Base-by-base conservation (phyloP, 2,797 vertebrate genomes). In the Chaenodraco wilsoni region DNA sequence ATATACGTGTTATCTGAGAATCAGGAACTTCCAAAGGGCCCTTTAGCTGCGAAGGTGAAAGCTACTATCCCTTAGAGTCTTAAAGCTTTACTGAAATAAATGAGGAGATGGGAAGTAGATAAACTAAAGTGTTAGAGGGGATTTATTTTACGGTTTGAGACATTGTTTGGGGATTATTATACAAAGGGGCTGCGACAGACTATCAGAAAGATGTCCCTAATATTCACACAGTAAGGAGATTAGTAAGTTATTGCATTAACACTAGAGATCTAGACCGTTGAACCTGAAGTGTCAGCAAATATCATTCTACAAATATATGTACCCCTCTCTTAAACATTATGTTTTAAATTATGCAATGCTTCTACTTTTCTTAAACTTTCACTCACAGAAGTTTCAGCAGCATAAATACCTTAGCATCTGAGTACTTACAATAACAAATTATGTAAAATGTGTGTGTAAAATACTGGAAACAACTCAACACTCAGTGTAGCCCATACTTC, bases 31-130 rank as follows among this genome's bases (percentile, higher is more conserved):
- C 9, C 6, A 45, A 9, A 65, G 10, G 2, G 45, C 37, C 37
- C 33, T 21, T 12, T 19, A 21, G 19, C 61, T 78, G 62, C 70
- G 56, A 1, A 56, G 27, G 13, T 40, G 19, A 60, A 76, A 48
- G 7, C 9, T 9, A 0, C 33, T 61, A 21, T 69, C 48, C 3
- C 10, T 51, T 23, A 41, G 67, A 61, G 46, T 31, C 9, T 48
- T 40, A 9, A 57, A 50, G 37, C 33, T 76, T 83, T 19, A 19
- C 14, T 33, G 52, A 66, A n/a, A 6, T 23, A 55, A 33, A 74
- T 43, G 11, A 40, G 31, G n/a, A 48, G 33, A 50, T 65, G 31
- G 9, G n/a, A 11, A 67, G 58, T 2, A 57, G 51, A 79, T 68
- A 31, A 74, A 70, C 3, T 9, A 1, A 56, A 50, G 10, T n/a